Evolutionary conservation across 2,113 vertebrate species (phyloP).

Genomic region (Hippocampus abdominalis): DNA sequence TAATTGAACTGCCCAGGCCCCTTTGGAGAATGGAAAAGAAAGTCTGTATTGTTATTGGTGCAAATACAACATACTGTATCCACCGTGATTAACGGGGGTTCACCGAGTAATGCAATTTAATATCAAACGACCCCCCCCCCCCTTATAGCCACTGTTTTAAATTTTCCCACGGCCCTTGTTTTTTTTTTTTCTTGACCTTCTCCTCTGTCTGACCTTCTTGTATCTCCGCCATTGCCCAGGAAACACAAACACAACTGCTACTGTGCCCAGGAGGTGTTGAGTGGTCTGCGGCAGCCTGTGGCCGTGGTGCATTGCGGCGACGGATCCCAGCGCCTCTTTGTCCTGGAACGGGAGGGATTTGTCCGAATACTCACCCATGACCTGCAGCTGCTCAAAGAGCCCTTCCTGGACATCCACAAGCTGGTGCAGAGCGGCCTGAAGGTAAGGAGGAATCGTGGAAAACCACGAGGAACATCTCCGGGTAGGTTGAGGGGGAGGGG

Average conservation of each 20-base stretch:
- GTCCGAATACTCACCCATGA: slow-evolving; percentile 87
- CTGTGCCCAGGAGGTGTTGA: slow-evolving; percentile 91
- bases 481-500: too few species aligned
- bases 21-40: too few species aligned
- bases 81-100: too few species aligned
- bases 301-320: slow-evolving; percentile 87
- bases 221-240: slow-evolving; percentile 74
- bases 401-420: slow-evolving; percentile 98
- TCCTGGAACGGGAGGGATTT: slow-evolving; percentile 96
- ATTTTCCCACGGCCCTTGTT: background rate
- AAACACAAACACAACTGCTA: slow-evolving; percentile 99
- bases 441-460: slow-evolving; percentile 72
- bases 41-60: too few species aligned
- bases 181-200: background rate
- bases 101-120: background rate
- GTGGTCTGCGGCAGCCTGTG: slow-evolving; percentile 87
- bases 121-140: background rate
- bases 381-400: slow-evolving; percentile 89
- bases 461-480: slow-evolving; percentile 13
- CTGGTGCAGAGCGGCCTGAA: slow-evolving; percentile 96
- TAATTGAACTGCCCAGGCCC: too few species aligned
- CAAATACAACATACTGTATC: too few species aligned
- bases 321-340: slow-evolving; percentile 92
- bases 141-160: background rate
- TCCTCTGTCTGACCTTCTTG: slow-evolving; percentile 48